Evolutionary conservation across 2,888 invertebrate genomes (phyloP), one percentile per base, ranked within the genome.

Genomic region (Druceiella hillmani): DNA sequence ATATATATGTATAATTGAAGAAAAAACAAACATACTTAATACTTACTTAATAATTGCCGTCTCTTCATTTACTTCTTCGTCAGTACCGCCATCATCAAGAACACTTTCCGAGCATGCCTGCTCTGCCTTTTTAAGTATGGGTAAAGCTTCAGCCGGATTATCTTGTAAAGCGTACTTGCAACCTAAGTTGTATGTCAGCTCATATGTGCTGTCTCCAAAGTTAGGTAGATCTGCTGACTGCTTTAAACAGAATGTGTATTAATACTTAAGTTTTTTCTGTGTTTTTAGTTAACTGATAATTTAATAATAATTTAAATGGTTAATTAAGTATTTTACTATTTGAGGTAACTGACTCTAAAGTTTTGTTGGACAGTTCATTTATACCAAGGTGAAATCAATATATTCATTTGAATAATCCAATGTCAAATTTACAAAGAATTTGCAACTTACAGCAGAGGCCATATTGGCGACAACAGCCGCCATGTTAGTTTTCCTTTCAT

Each of bases 51-150:
- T 92, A 38, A 93, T 83, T 27, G 87, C 90, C 38, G 93, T 71
- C 62, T 99, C 98, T 45, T 91, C 86, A 43, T 87, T 83, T n/a
- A 97, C 86, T 55, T 98, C 97, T 36, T 95, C 94, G 46, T 94
- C 92, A 0, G 84, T 76, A 4, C 83, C 80, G 1, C 90, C 94
- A 57, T 98, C 97, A 47, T 95, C 97, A 40, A 88, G 80, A 3
- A 94, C 75, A 41, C 82, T 79, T 54, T 90, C 87, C 1, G 83
- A 74, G 53, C 95, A 94, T 17, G 87, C 63, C 47, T 83, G 87
- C 58, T 95, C 94, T 5, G 94, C 88, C 36, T 77, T 70, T 50
- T 82, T 80, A 28, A 99, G 64, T 52, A 87, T 84, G 17, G 81
- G 81, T 50, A 91, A 79, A 0, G 97, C 95, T 50, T 89, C 90